Evolutionary conservation across 2,888 invertebrate species (phyloP).

Genomic region (Lasioglossum pauxillum): DNA sequence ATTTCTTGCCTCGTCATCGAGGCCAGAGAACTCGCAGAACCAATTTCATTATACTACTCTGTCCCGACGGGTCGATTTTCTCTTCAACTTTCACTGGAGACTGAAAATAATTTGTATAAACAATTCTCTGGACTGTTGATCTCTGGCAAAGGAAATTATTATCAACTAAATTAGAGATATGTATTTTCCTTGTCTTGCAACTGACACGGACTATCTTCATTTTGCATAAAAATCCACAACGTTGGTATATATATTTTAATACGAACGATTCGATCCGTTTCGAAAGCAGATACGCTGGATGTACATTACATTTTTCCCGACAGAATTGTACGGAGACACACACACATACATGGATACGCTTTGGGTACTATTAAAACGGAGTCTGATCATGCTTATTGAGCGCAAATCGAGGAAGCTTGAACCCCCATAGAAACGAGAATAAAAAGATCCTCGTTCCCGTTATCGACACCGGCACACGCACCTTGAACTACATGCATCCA

Average conservation of each 20-base stretch:
- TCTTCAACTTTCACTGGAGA: neutral
- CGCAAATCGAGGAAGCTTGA: constrained; percentile 26
- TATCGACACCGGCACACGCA: constrained; percentile 53
- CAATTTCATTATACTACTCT: neutral
- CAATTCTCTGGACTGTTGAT: no score
- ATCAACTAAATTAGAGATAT: no score
- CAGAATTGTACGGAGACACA: constrained; percentile 8
- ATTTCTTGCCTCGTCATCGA: neutral
- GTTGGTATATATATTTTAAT: neutral
- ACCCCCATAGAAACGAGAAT: constrained; percentile 25
- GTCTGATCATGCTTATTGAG: constrained; percentile 29
- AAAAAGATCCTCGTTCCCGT: constrained; percentile 52
- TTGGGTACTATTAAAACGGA: constrained; percentile 59
- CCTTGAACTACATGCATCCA: constrained; percentile 45
- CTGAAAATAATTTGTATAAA: no score
- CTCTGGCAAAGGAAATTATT: no score
- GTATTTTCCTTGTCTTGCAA: neutral
- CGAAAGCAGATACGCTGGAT: neutral
- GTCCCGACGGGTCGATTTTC: neutral
- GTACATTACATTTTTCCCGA: neutral
- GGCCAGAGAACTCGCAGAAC: neutral
- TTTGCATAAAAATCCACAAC: neutral
- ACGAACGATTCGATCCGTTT: neutral
- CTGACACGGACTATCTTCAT: neutral
- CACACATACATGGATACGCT: constrained; percentile 31